Base-by-base conservation (phyloP, 2,888 invertebrate species). In the Oscheius myriophilus region DNA sequence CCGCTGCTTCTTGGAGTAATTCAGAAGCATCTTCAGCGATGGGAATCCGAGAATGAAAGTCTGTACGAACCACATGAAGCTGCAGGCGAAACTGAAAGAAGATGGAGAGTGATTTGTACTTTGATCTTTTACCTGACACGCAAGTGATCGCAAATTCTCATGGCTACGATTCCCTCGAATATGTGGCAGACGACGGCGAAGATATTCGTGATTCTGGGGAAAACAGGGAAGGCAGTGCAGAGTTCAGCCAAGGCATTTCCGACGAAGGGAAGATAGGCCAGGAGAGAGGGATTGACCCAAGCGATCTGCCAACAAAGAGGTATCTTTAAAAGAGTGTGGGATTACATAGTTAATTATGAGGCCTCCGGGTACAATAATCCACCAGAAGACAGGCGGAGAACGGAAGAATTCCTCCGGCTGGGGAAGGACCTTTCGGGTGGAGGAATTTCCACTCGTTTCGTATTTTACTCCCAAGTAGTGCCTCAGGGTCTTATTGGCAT, bases 31-130 rank as follows among this genome's bases (percentile, higher is more conserved):
- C 7, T 66, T 53, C n/a, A 84, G 75, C 1, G 84, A 84, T 18
- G 84, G 82, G 69, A 81, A 84, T 1, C 84, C 84, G 59, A 84
- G 62, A 49, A 84, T 72, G 70, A 83, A 80, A 12, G 84, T 84
- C 61, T 84, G 84, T 9, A 81, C 49, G 64, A 80, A 77, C 84
- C 84, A 84, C 66, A 83, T 83, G 51, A 81, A 75, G 6, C 80
- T 67, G 41, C 79, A 75, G n/a, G 76, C 78, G 65, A 76, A 76
- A 21, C 78, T 78, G 70, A 61, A 77, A 70, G 2, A 4, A 12
- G 23, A 16, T 2, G 18, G 18, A 16, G 21, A 23, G 14, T 26
- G 12, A 1, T 14, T 1, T 25, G 11, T 18, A 1, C 6, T 3
- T 18, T 51, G 39, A 4, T 23, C 7, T 16, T 14, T 58, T 70